Percentiles rank a stretch among this genome's conserved stretches.
Conservation (phyloP, 2,113 vertebrate species). For the Passer domesticus region DNA sequence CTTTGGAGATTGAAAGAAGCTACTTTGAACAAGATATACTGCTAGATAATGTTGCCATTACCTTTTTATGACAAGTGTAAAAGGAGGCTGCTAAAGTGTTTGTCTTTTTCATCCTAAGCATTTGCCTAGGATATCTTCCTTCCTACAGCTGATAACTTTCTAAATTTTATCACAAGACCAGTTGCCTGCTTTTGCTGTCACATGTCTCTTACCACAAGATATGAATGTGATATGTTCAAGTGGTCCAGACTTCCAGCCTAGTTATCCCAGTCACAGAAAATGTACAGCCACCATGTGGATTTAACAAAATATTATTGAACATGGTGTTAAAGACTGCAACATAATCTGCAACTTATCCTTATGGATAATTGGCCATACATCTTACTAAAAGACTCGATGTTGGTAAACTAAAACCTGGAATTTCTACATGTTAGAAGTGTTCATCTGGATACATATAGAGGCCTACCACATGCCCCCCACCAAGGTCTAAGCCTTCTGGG, state of each 20-base stretch:
- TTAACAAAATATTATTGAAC: not conserved
- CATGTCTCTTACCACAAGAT: not conserved
- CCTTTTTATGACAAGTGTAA: not conserved
- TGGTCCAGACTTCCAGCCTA: not conserved
- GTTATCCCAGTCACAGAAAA: not conserved
- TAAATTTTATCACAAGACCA: not conserved
- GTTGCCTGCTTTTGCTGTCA: not conserved
- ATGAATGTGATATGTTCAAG: not conserved
- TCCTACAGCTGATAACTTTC: not conserved
- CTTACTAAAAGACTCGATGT: not conserved
- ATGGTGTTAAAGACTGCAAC: not conserved
- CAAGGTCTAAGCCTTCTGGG: not conserved
- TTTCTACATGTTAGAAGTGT: not conserved
- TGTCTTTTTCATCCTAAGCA: not conserved
- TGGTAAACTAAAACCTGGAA: not conserved
- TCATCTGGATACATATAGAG: accelerated
- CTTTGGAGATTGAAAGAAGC: not conserved
- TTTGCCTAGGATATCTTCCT: not conserved
- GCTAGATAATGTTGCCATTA: not conserved
- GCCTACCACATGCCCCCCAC: accelerated
- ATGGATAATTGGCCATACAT: not conserved
- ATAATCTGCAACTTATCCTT: not conserved
- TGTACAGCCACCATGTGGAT: not conserved
- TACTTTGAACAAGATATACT: not conserved
- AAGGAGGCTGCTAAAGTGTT: not conserved